These are phyloP conservation scores for Parus major DNA, from an alignment of 2,113 vertebrate genomes.

Conservation along the genomic window DNA sequence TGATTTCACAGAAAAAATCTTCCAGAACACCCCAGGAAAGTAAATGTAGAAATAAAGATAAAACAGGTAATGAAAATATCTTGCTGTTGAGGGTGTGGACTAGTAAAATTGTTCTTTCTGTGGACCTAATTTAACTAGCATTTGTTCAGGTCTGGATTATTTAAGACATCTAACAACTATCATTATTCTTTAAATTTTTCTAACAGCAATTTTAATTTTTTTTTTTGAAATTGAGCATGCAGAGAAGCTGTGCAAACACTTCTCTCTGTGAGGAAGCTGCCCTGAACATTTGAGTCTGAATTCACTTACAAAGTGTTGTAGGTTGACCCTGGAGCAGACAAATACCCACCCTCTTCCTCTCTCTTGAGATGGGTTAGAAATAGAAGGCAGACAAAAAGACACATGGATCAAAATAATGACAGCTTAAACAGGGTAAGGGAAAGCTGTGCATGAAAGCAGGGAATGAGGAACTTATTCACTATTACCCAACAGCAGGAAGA, in stretches of 20 bases:
- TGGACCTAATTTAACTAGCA: not conserved
- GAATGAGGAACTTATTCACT: not conserved
- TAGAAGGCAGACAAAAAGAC: not conserved
- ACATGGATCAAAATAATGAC: not conserved
- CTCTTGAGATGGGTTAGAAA: not conserved
- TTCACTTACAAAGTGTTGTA: not conserved
- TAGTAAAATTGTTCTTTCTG: not conserved
- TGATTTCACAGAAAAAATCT: not conserved
- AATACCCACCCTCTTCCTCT: not conserved
- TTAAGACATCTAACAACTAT: not conserved
- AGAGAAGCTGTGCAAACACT: not conserved
- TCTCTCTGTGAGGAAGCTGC: not conserved
- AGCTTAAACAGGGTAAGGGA: not conserved
- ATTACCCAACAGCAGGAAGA: not conserved
- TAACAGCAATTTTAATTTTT: not conserved
- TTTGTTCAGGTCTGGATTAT: not conserved
- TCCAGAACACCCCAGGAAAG: not conserved
- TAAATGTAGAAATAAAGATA: not conserved
- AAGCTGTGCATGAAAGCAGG: not conserved
- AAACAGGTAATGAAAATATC: not conserved
- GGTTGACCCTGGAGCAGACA: not conserved
- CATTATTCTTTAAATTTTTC: not conserved
- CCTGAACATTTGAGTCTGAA: not conserved
- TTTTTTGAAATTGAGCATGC: not conserved
- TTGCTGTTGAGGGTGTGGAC: not conserved